A percentile compares a stretch with the other conserved stretches of the same genome.
Evolutionary conservation across 2,113 vertebrate genomes (phyloP).

Genomic region (Andinoacara biseriatus): DNA sequence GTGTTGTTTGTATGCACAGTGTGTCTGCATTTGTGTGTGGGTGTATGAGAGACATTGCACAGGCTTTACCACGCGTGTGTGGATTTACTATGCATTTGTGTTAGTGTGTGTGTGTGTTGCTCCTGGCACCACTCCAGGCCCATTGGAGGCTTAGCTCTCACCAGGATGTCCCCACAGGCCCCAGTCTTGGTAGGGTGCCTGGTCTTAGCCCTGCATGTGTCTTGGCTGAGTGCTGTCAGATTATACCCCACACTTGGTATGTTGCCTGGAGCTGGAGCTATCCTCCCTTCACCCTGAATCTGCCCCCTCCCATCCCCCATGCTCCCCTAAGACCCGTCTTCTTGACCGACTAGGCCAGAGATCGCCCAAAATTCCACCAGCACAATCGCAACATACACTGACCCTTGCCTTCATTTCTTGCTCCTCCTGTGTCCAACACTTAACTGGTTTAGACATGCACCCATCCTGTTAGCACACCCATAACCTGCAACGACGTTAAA

Average conservation of each 20-base stretch:
- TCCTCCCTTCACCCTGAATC: constrained; percentile 51
- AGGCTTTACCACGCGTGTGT: constrained; percentile 43
- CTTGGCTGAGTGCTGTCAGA: constrained; percentile 77
- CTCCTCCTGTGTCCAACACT: constrained; percentile 4
- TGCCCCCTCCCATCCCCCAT: neutral
- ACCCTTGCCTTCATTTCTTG: constrained; percentile 6
- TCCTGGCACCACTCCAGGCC: constrained; percentile 71
- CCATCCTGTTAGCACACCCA: constrained; percentile 18
- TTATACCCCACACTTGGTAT: constrained; percentile 76
- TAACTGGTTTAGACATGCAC: constrained; percentile 29
- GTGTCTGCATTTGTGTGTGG: constrained; percentile 43
- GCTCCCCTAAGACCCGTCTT: constrained; percentile 13
- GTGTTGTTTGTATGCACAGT: constrained; percentile 41
- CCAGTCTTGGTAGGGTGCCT: constrained; percentile 77
- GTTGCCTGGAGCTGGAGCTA: constrained; percentile 67
- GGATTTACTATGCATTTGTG: constrained; percentile 29
- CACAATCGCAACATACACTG: neutral
- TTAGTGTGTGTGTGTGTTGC: constrained; percentile 28
- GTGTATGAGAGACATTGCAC: constrained; percentile 25
- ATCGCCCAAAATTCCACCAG: constrained; percentile 33
- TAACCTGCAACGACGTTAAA: constrained; percentile 4
- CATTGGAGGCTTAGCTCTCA: constrained; percentile 71
- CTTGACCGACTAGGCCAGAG: constrained; percentile 48
- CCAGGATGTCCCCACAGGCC: constrained; percentile 77
- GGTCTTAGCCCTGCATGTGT: constrained; percentile 77